phyloP scores from a whole-genome alignment of 2,113 vertebrate genomes.

The Gambusia affinis region DNA sequence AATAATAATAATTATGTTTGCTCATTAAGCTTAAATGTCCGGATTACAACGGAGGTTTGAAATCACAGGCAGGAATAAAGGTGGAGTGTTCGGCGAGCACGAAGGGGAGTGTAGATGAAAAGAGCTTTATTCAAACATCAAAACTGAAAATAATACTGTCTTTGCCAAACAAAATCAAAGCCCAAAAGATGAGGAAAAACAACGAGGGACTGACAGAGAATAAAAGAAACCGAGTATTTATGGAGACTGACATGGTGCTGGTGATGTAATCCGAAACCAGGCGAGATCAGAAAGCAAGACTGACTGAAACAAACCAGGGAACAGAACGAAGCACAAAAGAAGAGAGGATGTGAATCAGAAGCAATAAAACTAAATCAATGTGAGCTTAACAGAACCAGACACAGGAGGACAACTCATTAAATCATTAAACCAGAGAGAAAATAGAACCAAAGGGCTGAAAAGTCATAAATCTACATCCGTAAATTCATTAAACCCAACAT shows the following conservation, averaged over 20 bases:
- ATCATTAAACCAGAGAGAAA: background rate
- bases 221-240: background rate
- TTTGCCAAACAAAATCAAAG: background rate
- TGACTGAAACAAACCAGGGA: background rate
- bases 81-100: no score
- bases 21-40: no score
- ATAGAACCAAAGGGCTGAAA: background rate
- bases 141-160: background rate
- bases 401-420: background rate
- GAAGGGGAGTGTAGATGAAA: background rate
- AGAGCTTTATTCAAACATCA: background rate
- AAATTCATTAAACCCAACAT: background rate
- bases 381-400: background rate
- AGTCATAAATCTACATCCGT: background rate
- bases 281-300: background rate
- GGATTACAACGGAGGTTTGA: no score
- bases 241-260: background rate
- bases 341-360: background rate
- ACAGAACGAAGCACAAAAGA: background rate
- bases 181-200: background rate
- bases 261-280: background rate
- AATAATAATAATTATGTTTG: no score
- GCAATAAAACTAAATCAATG: background rate
- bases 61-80: no score
- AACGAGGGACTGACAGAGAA: background rate